Evolutionary conservation across 1,140 invertebrate genomes (phyloP).

Genomic region (Manduca sexta): DNA sequence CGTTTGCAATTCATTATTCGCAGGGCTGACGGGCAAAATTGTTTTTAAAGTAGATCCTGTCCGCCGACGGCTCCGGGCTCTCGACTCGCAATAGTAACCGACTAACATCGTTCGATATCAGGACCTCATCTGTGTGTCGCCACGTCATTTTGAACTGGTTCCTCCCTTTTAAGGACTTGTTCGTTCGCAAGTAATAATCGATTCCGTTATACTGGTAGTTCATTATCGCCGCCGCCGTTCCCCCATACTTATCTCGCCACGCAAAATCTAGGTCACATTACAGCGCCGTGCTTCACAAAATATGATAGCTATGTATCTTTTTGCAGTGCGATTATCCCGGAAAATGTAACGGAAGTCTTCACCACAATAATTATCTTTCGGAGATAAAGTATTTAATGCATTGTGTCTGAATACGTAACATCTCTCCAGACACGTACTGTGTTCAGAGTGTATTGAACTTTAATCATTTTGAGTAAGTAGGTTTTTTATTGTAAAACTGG

Average conservation of each 20-base stretch:
- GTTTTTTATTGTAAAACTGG: background rate
- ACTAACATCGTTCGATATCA: conserved; percentile 34
- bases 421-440: background rate
- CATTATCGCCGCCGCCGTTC: conserved; percentile 3
- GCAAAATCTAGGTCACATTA: conserved; percentile 25
- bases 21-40: conserved; percentile 42
- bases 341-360: background rate
- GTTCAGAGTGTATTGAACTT: conserved; percentile 16
- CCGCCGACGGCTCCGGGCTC: conserved; percentile 17
- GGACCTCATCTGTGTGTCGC: conserved; percentile 1
- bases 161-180: background rate
- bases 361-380: too few relatives aligned
- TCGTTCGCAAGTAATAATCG: conserved; percentile 1
- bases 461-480: conserved; percentile 10
- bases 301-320: conserved; percentile 24
- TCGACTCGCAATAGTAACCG: conserved; percentile 36
- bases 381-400: too few relatives aligned
- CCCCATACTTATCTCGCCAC: conserved; percentile 16
- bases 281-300: conserved; percentile 11
- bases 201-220: background rate
- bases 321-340: too few relatives aligned
- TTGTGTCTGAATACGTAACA: too few relatives aligned
- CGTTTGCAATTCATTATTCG: conserved; percentile 49
- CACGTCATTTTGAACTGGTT: background rate
- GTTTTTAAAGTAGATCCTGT: conserved; percentile 53